Evolutionary conservation across 2,888 invertebrate genomes (phyloP).

Genomic region (Margaritifera margaritifera): DNA sequence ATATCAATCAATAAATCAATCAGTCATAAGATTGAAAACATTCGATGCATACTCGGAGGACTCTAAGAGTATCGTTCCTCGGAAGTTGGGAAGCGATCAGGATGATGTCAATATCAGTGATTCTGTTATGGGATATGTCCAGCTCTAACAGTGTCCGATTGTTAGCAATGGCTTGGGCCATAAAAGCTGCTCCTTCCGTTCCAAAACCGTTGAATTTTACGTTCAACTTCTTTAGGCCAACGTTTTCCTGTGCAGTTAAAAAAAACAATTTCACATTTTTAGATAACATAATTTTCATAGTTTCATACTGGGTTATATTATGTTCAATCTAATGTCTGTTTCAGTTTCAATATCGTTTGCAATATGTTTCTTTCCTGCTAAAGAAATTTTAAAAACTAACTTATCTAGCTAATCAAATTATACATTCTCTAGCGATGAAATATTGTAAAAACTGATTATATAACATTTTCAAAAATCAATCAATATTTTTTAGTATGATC

Average conservation of each 20-base stretch:
- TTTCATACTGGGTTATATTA: no score
- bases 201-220: constrained; percentile 61
- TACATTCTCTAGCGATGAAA: no score
- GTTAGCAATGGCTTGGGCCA: constrained; percentile 46
- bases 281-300: not conserved
- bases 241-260: constrained; percentile 52
- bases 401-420: no score
- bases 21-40: not conserved
- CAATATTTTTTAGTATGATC: no score
- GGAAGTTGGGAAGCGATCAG: constrained; percentile 41
- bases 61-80: constrained; percentile 44
- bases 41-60: constrained; percentile 34
- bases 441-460: no score
- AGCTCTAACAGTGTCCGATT: constrained; percentile 54
- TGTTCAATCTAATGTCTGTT: no score
- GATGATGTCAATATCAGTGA: constrained; percentile 49
- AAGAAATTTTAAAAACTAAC: no score
- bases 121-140: constrained; percentile 60
- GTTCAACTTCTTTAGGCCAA: constrained; percentile 50
- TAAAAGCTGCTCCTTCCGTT: constrained; percentile 44
- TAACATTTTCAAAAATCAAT: no score
- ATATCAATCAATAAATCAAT: not conserved
- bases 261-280: not conserved
- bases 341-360: no score
- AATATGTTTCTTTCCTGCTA: no score